Base-by-base conservation (phyloP, 2,113 vertebrate species). In the Phalacrocorax brasilianus region DNA sequence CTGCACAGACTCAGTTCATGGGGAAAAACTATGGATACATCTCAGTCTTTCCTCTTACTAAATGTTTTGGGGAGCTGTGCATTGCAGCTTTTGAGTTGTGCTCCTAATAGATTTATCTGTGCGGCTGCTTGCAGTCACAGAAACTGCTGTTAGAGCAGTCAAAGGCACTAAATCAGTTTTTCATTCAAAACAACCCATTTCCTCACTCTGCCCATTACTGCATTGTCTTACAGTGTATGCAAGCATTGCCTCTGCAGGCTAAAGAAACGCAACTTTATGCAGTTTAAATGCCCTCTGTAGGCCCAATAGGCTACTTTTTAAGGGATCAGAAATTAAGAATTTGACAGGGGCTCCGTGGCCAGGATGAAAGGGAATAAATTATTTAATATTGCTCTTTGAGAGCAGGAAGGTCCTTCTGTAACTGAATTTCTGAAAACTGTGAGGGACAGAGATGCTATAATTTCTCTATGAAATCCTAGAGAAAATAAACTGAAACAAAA, bases 131-230 rank as follows among this genome's bases (percentile, higher is more conserved):
- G 63, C 74, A 89, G 82, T 86, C 62, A 93, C 55, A 79, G 42
- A 85, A 91, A 70, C 89, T 95, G 89, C 84, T 93, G 81, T 59
- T 92, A 35, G 78, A 88, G 86, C 87, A 91, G 49, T 77, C 93
- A 92, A 75, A 76, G 89, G 55, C 78, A 80, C 71, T 96, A 96
- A 95, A 97, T 96, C 96, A 94, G 70, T 35, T 89, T 96, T 94
- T 86, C 92, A 82, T 91, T 85, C 86, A 91, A 76, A 97, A 72
- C 76, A 92, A 83, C 47, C 70, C 73, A 42, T 91, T 89, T 87
- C 40, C 82, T 88, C 76, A 32, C 58, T 72, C 76, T 85, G 52
- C 73, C 65, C 26, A 24, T 91, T 88, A 75, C 66, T 59, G 9
- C 2, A 8, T 50, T 76, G 66, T 82, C 70, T 87, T 75, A 71